These are phyloP conservation scores for Selene dorsalis DNA, from an alignment of 2,797 vertebrate species.

Conservation along the genomic window DNA sequence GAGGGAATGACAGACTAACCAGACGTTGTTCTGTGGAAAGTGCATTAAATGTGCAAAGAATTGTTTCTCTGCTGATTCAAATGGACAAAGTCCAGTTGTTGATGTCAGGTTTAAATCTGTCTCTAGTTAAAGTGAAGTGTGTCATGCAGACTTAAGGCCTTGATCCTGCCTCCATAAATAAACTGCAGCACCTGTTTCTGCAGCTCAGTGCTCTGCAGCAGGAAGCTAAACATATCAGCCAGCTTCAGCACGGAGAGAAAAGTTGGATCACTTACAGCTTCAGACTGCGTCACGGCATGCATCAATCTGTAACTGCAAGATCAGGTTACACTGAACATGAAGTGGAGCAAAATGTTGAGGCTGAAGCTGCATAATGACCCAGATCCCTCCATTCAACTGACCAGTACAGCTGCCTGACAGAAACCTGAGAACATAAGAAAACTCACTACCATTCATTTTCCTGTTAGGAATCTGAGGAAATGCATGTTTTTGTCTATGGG, in stretches of 20 bases:
- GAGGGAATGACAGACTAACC: neutral
- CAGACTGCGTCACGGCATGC: constrained; percentile 31
- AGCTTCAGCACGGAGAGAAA: constrained; percentile 11
- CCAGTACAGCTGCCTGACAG: neutral
- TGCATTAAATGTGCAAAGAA: neutral
- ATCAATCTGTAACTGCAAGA: neutral
- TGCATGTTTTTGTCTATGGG: neutral
- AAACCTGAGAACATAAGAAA: neutral
- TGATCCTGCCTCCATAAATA: constrained; percentile 74
- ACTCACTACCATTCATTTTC: fast-evolving
- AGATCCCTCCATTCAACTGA: constrained; percentile 14
- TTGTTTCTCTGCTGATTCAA: neutral
- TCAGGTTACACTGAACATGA: constrained; percentile 45
- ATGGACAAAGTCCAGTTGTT: constrained; percentile 6
- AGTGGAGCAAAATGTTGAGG: constrained; percentile 19
- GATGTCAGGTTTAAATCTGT: constrained; percentile 52
- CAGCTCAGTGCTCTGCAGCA: constrained; percentile 61
- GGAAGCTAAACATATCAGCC: constrained; percentile 67
- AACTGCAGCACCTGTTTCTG: constrained; percentile 74
- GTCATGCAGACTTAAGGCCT: constrained; percentile 37
- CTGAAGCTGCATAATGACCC: constrained; percentile 27
- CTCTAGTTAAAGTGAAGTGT: constrained; percentile 28
- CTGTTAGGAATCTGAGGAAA: neutral
- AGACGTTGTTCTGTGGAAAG: neutral
- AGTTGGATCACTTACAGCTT: constrained; percentile 43